A percentile compares a stretch with the other conserved stretches of the same genome.
These are phyloP conservation scores for Drosophila putrida DNA, from an alignment of 2,888 invertebrate genomes.

Conservation along the genomic window DNA sequence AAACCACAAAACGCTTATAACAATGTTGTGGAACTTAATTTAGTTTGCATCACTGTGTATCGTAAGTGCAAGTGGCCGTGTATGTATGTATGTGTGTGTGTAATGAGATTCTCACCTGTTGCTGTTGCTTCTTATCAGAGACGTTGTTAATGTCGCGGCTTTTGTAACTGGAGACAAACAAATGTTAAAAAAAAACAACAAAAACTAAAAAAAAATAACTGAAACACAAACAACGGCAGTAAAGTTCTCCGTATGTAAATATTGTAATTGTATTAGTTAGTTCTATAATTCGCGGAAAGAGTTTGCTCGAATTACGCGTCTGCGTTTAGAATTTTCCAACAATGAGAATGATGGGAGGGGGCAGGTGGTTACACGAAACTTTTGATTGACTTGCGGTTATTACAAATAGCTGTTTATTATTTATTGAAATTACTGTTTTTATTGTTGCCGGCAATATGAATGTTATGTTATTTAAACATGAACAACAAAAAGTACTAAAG, in stretches of 20 bases:
- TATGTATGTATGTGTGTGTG: constrained; percentile 1
- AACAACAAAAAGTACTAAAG: constrained; percentile 18
- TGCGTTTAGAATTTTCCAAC: constrained; percentile 26
- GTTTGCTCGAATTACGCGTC: constrained; percentile 46
- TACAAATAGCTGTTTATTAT: constrained; percentile 40
- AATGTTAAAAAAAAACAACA: constrained; percentile 19
- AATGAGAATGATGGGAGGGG: neutral
- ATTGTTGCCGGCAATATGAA: constrained; percentile 30
- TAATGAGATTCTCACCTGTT: constrained; percentile 56
- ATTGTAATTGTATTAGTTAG: constrained; percentile 36
- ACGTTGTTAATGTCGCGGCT: constrained; percentile 54
- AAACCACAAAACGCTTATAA: constrained; percentile 62
- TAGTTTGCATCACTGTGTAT: neutral
- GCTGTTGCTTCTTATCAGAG: constrained; percentile 55
- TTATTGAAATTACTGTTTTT: constrained; percentile 29
- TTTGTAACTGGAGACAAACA: constrained; percentile 64
- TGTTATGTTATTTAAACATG: constrained; percentile 16
- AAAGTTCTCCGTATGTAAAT: constrained; percentile 31
- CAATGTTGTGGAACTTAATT: constrained; percentile 34
- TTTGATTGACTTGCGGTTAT: constrained; percentile 80
- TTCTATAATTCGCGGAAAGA: constrained; percentile 49
- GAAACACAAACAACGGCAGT: constrained; percentile 22
- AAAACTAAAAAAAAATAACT: constrained; percentile 15
- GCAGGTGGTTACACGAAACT: constrained; percentile 11
- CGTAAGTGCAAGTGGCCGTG: neutral